A percentile compares a stretch with the other conserved stretches of the same genome.
Evolutionary conservation across 2,888 invertebrate genomes (phyloP).

Genomic region (Drosophila helvetica): DNA sequence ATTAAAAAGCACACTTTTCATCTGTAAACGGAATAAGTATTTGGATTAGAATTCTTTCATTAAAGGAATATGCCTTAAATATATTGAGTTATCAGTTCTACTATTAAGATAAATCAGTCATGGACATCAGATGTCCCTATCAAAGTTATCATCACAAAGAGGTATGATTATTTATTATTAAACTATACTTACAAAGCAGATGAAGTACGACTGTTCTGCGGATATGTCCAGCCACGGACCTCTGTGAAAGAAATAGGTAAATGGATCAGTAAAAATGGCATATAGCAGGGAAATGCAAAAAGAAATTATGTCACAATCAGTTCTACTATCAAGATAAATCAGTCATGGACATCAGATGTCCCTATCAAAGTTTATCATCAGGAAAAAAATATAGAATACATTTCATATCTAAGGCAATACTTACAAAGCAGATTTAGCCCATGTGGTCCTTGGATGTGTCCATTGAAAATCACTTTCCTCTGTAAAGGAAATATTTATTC

Average conservation of each 20-base stretch:
- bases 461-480: neutral
- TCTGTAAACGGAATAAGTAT: neutral
- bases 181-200: too few species aligned
- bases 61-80: neutral
- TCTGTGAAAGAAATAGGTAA: neutral
- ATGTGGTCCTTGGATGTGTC: neutral
- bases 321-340: constrained; percentile 53
- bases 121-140: constrained; percentile 60
- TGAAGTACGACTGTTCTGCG: too few species aligned
- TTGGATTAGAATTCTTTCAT: neutral
- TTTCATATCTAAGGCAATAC: too few species aligned
- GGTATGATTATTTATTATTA: too few species aligned
- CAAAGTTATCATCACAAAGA: constrained; percentile 40
- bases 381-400: too few species aligned
- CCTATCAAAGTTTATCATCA: constrained; percentile 41
- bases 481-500: neutral
- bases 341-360: constrained; percentile 57
- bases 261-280: neutral
- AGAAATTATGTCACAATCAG: constrained; percentile 8
- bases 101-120: constrained; percentile 55
- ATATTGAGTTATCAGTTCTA: constrained; percentile 13
- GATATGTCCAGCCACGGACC: too few species aligned
- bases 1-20: neutral
- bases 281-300: too few species aligned
- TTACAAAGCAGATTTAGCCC: neutral